phyloP scores from a whole-genome alignment of 2,888 invertebrate genomes.

The Lasiommata megera region DNA sequence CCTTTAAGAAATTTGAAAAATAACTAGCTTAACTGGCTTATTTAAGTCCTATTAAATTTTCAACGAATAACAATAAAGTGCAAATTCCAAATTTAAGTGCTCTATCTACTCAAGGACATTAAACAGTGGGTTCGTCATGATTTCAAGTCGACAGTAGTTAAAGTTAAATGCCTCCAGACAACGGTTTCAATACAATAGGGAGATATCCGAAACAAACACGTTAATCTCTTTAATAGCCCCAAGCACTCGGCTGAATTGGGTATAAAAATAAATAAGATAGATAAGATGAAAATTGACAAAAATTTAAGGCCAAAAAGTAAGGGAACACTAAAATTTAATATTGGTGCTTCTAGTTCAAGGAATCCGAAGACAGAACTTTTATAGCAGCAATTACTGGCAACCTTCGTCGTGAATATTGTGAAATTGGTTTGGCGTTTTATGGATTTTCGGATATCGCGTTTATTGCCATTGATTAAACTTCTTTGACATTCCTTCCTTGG shows the following conservation, averaged over 20 bases:
- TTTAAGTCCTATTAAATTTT: neutral
- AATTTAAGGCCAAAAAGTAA: conserved; percentile 63
- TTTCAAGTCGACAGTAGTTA: conserved; percentile 9
- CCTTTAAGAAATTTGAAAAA: conserved; percentile 22
- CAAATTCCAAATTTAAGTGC: neutral
- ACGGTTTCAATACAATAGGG: conserved; percentile 22
- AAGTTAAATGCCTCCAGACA: conserved; percentile 16
- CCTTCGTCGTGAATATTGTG: conserved; percentile 68
- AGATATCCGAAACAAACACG: conserved; percentile 34
- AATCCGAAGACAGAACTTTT: conserved; percentile 70
- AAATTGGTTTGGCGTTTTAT: conserved; percentile 72
- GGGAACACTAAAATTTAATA: conserved; percentile 72
- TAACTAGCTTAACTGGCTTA: neutral
- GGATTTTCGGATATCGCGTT: conserved; percentile 56
- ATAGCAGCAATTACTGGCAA: conserved; percentile 69
- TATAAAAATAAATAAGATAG: conserved; percentile 57
- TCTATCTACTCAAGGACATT: neutral
- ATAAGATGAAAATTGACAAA: conserved; percentile 54
- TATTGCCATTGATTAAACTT: conserved; percentile 56
- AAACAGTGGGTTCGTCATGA: conserved; percentile 6
- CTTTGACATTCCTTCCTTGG: conserved; percentile 21
- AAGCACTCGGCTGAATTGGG: conserved; percentile 51
- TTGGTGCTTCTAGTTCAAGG: conserved; percentile 45
- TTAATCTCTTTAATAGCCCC: conserved; percentile 57
- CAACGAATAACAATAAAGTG: neutral